These are phyloP conservation scores for Nesometra sesokonis DNA, from an alignment of 35 echinoderm and acorn worm species.

Conservation along the genomic window DNA sequence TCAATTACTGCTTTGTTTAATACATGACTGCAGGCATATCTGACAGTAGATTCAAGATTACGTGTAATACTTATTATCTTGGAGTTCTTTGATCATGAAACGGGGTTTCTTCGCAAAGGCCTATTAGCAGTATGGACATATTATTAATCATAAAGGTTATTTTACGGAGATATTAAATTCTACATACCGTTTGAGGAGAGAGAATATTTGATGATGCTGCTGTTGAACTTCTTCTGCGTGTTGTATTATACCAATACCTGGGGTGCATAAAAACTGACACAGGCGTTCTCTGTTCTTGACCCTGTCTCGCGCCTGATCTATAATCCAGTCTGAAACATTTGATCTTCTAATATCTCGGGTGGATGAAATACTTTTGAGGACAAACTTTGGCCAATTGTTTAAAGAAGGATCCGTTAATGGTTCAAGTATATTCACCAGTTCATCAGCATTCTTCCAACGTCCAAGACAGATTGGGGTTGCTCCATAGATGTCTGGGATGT, in stretches of 20 bases:
- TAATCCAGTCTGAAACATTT: background rate
- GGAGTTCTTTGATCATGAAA: too few species aligned
- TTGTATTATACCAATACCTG: background rate
- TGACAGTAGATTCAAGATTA: too few species aligned
- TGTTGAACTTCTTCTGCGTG: background rate
- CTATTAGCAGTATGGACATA: too few species aligned
- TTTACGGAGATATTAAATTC: too few species aligned
- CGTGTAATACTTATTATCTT: too few species aligned
- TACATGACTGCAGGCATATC: too few species aligned
- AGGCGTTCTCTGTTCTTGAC: background rate
- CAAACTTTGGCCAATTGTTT: background rate
- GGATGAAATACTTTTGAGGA: background rate
- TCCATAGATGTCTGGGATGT: background rate
- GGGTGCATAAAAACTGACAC: background rate
- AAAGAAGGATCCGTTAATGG: background rate
- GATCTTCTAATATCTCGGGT: background rate
- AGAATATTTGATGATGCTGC: background rate
- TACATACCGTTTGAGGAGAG: background rate
- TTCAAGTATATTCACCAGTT: background rate
- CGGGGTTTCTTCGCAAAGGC: too few species aligned
- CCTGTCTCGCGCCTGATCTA: background rate
- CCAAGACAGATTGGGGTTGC: background rate
- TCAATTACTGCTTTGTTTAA: too few species aligned
- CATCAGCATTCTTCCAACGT: background rate
- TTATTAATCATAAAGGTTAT: too few species aligned